Percentiles rank a stretch among this genome's conserved stretches.
Evolutionary conservation across 2,888 invertebrate species (phyloP).

Genomic region (Acleris literana): DNA sequence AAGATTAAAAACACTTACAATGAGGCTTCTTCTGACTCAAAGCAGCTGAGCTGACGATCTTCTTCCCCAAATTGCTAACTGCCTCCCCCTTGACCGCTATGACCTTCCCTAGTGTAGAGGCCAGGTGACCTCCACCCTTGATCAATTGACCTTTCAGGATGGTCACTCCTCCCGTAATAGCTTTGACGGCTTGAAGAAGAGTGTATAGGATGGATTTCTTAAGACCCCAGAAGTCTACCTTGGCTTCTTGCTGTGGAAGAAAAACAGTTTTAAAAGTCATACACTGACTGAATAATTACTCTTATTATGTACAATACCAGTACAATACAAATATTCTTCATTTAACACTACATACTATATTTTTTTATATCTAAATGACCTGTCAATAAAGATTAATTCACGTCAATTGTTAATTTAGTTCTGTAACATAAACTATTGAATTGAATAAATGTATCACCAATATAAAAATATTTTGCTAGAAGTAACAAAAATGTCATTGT

Average conservation of each 20-base stretch:
- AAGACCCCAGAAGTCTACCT: conserved; percentile 88
- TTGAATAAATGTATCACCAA: too few species aligned
- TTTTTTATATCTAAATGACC: too few species aligned
- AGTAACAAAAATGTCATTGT: too few species aligned
- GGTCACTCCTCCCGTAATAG: conserved; percentile 93
- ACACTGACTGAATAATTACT: neutral
- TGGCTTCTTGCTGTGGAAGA: conserved; percentile 56
- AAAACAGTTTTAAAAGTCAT: neutral
- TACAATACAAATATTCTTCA: too few species aligned
- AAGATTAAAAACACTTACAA: conserved; percentile 35
- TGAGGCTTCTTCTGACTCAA: conserved; percentile 79
- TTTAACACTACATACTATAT: too few species aligned
- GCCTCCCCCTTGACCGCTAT: conserved; percentile 91
- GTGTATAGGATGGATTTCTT: conserved; percentile 93
- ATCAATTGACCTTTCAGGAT: conserved; percentile 94
- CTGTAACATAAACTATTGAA: too few species aligned
- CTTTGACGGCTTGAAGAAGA: conserved; percentile 93
- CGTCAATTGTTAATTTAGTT: too few species aligned
- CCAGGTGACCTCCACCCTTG: conserved; percentile 89
- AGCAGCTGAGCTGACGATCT: conserved; percentile 90
- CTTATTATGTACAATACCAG: too few species aligned
- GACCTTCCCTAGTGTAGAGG: conserved; percentile 78
- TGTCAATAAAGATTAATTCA: too few species aligned
- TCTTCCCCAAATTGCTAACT: conserved; percentile 90
- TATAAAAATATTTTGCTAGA: too few species aligned